These are phyloP conservation scores for Embidobia sp. DNA, from an alignment of 2,888 invertebrate genomes.

Conservation along the genomic window DNA sequence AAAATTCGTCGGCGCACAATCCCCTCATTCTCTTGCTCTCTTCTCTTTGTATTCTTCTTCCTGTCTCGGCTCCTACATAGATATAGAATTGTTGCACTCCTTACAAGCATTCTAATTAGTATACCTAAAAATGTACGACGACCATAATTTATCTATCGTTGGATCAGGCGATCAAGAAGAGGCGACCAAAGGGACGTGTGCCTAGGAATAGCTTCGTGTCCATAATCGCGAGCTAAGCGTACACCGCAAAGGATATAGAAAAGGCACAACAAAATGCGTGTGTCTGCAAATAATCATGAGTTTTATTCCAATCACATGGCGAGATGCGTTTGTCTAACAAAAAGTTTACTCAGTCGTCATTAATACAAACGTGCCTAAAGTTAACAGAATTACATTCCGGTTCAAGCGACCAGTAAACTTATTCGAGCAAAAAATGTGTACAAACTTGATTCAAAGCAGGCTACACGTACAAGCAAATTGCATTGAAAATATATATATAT, in stretches of 20 bases:
- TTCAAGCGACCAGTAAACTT: conserved; percentile 16
- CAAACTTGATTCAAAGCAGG: conserved; percentile 47
- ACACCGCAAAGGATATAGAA: not conserved
- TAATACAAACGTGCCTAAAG: conserved; percentile 55
- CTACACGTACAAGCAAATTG: conserved; percentile 50
- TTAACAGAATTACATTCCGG: conserved; percentile 39
- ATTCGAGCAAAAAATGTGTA: conserved; percentile 43
- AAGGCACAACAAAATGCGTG: not conserved
- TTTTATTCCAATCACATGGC: conserved; percentile 56
- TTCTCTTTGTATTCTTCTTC: too few relatives aligned
- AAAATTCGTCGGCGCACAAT: conserved; percentile 15
- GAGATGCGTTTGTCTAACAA: conserved; percentile 39
- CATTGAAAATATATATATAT: conserved; percentile 46
- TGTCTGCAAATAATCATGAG: conserved; percentile 51
- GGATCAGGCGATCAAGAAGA: conserved; percentile 50
- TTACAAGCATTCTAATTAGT: conserved; percentile 62
- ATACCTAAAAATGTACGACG: conserved; percentile 51
- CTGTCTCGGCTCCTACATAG: conserved; percentile 46
- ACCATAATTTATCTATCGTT: conserved; percentile 55
- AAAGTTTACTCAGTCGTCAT: conserved; percentile 40
- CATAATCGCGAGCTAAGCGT: conserved; percentile 27
- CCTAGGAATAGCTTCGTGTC: conserved; percentile 55
- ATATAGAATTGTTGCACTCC: conserved; percentile 56
- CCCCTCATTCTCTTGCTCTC: conserved; percentile 1
- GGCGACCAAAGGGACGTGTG: conserved; percentile 61